phyloP scores from a whole-genome alignment of 2,113 vertebrate genomes.

The Paracyprichromis sp. region DNA sequence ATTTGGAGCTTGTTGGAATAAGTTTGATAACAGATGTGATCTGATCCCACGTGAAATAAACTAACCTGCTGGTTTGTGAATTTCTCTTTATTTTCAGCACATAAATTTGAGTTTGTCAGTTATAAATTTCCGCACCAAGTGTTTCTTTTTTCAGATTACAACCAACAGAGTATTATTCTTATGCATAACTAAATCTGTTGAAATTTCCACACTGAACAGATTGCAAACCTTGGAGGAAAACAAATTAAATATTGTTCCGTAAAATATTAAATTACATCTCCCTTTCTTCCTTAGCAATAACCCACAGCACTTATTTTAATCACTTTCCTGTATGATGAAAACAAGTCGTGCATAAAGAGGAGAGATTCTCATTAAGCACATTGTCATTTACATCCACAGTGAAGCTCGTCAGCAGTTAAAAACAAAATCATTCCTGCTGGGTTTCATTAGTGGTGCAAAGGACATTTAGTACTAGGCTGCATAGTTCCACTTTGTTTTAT shows the following conservation, averaged over 20 bases:
- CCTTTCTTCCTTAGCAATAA: background rate
- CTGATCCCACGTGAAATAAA: background rate
- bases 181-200: background rate
- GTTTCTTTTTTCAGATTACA: background rate
- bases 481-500: background rate
- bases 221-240: background rate
- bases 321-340: background rate
- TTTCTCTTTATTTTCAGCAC: background rate
- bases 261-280: background rate
- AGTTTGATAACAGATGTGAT: background rate
- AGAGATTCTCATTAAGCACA: background rate
- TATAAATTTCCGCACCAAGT: background rate
- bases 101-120: background rate
- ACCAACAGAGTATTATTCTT: background rate
- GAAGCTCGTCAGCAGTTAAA: background rate
- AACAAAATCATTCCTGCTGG: background rate
- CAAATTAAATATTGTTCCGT: background rate
- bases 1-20: rapidly evolving
- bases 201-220: background rate
- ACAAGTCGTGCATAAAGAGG: background rate
- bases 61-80: background rate
- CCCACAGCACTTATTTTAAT: background rate
- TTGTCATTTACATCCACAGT: background rate
- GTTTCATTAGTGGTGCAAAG: background rate
- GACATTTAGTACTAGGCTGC: background rate